Percentiles rank a stretch among this genome's conserved stretches.
Conservation (phyloP, 2,113 vertebrate genomes). For the Hydropotes inermis region DNA sequence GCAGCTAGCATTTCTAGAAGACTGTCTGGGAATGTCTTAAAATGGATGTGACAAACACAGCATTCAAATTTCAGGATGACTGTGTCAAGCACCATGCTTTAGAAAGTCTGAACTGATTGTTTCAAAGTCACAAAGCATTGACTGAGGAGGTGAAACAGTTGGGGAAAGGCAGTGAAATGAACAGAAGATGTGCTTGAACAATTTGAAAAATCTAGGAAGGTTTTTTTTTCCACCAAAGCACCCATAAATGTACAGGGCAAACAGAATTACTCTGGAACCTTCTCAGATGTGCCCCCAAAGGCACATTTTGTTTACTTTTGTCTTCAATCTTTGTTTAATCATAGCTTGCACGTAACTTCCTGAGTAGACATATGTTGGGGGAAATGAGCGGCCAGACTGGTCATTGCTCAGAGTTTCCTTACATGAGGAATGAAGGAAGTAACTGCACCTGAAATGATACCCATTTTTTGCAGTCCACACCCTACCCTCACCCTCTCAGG, state of each 20-base stretch:
- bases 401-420: neutral
- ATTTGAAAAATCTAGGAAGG: neutral
- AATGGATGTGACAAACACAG: neutral
- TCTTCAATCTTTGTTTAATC: neutral
- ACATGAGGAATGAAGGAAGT: neutral
- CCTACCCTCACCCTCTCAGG: neutral
- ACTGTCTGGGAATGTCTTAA: neutral
- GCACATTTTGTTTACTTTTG: neutral
- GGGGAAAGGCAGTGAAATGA: neutral
- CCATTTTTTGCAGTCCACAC: neutral
- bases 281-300: neutral
- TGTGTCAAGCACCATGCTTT: neutral
- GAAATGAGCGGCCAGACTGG: too few relatives aligned
- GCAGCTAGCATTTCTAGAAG: neutral
- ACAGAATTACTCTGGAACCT: neutral
- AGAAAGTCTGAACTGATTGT: neutral
- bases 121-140: neutral
- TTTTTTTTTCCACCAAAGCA: neutral
- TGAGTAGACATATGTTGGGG: neutral
- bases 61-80: neutral
- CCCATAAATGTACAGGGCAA: neutral
- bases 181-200: neutral
- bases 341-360: neutral
- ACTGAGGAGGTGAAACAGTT: neutral
- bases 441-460: neutral